Conservation (phyloP, 2,888 invertebrate species). For the Rugalucina vietnamica region DNA sequence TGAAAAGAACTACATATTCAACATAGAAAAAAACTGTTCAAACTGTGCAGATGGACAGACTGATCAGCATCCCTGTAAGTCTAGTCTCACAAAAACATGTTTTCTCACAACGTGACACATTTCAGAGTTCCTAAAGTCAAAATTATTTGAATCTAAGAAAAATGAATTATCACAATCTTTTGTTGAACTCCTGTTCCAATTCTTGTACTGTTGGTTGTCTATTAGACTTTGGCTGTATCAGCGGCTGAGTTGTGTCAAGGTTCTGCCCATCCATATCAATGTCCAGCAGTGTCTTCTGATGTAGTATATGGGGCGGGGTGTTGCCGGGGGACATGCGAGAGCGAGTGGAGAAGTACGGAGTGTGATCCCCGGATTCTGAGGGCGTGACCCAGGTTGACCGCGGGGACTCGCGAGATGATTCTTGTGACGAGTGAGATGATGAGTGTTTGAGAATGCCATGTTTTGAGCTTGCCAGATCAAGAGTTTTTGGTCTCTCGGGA, state of each 20-base stretch:
- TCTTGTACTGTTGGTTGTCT: constrained; percentile 54
- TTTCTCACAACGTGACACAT: too few relatives aligned
- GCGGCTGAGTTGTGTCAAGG: constrained; percentile 79
- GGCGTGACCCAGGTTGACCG: constrained; percentile 61
- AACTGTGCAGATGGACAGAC: too few relatives aligned
- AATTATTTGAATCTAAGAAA: too few relatives aligned
- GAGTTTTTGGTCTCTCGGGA: constrained; percentile 86
- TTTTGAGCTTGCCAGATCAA: constrained; percentile 81
- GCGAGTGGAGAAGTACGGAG: constrained; percentile 92
- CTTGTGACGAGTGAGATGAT: constrained; percentile 41
- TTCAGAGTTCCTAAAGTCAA: too few relatives aligned
- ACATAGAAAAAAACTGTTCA: too few relatives aligned
- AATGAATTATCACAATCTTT: constrained; percentile 54
- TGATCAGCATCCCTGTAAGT: too few relatives aligned
- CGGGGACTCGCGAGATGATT: constrained; percentile 58
- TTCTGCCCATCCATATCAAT: constrained; percentile 83
- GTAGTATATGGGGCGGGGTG: constrained; percentile 81
- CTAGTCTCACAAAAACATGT: too few relatives aligned
- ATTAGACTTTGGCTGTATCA: constrained; percentile 63
- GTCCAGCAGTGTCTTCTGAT: constrained; percentile 81
- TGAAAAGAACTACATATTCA: too few relatives aligned
- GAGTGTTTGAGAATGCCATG: constrained; percentile 60
- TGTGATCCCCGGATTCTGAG: constrained; percentile 87
- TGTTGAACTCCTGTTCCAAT: constrained; percentile 64
- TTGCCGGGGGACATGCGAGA: constrained; percentile 86